phyloP scores from a whole-genome alignment of 23 tunicate genomes.

The Halocynthia aurantium region DNA sequence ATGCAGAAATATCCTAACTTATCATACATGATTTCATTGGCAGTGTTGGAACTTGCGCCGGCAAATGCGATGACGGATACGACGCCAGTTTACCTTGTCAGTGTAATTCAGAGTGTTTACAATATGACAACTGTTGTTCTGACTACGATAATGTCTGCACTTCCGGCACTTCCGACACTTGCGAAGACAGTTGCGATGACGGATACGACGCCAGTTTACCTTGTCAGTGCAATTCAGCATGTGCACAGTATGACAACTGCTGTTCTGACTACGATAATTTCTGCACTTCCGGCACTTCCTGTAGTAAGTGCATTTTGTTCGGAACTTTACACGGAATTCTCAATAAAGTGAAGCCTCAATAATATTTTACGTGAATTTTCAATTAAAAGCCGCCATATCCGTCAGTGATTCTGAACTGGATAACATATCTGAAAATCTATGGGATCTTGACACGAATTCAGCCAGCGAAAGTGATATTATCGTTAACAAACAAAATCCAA shows the following conservation, averaged over 20 bases:
- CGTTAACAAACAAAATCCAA: constrained; percentile 40
- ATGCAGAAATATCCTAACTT: too few species aligned
- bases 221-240: constrained; percentile 56
- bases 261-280: constrained; percentile 46
- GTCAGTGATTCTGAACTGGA: constrained; percentile 33
- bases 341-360: too few species aligned
- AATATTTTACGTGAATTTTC: too few species aligned
- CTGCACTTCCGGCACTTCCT: constrained; percentile 15
- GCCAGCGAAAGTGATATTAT: constrained; percentile 16
- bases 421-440: constrained; percentile 33
- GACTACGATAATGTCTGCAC: constrained; percentile 42
- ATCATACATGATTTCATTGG: too few species aligned
- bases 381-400: neutral
- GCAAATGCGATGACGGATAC: constrained; percentile 38
- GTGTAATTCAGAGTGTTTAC: constrained; percentile 40
- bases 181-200: constrained; percentile 48
- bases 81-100: constrained; percentile 45
- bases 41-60: constrained; percentile 25
- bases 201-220: constrained; percentile 19
- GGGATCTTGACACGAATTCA: constrained; percentile 40
- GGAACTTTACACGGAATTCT: neutral
- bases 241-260: constrained; percentile 47
- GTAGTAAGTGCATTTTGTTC: neutral
- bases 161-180: neutral
- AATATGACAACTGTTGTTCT: constrained; percentile 57